These are phyloP conservation scores for Stenurella melanura DNA, from an alignment of 2,888 invertebrate species.

Conservation along the genomic window DNA sequence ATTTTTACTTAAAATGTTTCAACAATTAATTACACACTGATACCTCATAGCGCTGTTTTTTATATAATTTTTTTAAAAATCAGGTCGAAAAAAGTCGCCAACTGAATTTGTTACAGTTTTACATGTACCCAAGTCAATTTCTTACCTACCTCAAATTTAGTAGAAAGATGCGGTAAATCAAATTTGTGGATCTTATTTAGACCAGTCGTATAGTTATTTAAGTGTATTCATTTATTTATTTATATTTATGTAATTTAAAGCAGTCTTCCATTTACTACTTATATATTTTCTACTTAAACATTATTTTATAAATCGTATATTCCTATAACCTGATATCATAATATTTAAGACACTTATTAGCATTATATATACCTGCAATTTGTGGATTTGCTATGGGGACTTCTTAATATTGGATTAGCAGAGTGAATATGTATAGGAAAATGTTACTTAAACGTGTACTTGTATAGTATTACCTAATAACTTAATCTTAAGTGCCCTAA, in stretches of 20 bases:
- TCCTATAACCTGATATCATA: background rate
- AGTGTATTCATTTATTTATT: conserved; percentile 15
- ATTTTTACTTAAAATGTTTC: too few relatives aligned
- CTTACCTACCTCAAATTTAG: background rate
- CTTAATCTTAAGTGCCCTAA: conserved; percentile 25
- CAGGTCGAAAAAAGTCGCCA: too few relatives aligned
- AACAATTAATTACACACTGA: too few relatives aligned
- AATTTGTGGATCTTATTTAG: conserved; percentile 11
- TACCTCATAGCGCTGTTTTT: too few relatives aligned
- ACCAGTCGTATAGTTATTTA: background rate
- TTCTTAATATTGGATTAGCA: background rate
- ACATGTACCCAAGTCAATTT: too few relatives aligned
- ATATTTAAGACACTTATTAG: background rate
- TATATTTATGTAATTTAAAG: conserved; percentile 13
- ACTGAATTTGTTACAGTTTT: too few relatives aligned
- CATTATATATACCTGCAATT: background rate
- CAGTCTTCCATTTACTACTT: conserved; percentile 10
- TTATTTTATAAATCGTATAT: conserved; percentile 7
- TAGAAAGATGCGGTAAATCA: background rate
- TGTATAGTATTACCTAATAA: conserved; percentile 15
- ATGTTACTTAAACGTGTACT: conserved; percentile 12
- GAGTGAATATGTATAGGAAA: conserved; percentile 8
- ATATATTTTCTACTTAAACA: conserved; percentile 5
- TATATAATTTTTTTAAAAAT: too few relatives aligned
- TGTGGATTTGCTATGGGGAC: background rate